Conservation (phyloP, 92 coral and sea anemone genomes). For the Phenganax subtilis region DNA sequence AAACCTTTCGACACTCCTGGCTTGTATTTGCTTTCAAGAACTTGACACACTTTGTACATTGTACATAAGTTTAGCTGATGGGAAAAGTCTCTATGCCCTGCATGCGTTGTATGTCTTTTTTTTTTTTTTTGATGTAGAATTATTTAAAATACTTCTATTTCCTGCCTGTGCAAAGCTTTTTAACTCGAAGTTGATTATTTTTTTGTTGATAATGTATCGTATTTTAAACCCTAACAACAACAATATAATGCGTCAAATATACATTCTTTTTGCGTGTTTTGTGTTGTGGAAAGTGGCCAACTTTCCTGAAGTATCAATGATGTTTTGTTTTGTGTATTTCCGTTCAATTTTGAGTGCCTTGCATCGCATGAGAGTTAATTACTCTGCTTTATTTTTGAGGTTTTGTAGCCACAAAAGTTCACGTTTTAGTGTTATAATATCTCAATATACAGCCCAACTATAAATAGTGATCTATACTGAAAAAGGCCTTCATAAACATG, state of each 20-base stretch:
- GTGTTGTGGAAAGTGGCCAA: conserved; percentile 6
- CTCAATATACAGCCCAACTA: background rate
- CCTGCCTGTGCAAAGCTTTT: background rate
- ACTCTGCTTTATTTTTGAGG: conserved; percentile 17
- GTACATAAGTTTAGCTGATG: too few species aligned
- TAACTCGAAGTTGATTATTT: background rate
- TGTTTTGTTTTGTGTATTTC: conserved; percentile 11
- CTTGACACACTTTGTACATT: background rate
- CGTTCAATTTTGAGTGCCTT: background rate
- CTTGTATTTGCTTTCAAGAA: background rate
- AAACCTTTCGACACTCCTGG: conserved; percentile 6
- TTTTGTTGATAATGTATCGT: conserved; percentile 6
- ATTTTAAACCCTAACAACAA: conserved; percentile 6
- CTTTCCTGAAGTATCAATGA: background rate
- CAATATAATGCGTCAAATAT: background rate
- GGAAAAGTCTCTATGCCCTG: background rate
- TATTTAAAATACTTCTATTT: background rate
- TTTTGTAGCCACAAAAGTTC: conserved; percentile 4
- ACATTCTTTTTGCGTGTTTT: background rate
- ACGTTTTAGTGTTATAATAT: background rate
- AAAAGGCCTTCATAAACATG: too few species aligned
- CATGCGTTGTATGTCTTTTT: background rate
- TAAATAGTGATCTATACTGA: conserved; percentile 4
- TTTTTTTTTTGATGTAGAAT: background rate
- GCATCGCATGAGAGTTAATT: conserved; percentile 5